Conservation (phyloP, 2,797 vertebrate species). For the Pogoniulus pusillus region DNA sequence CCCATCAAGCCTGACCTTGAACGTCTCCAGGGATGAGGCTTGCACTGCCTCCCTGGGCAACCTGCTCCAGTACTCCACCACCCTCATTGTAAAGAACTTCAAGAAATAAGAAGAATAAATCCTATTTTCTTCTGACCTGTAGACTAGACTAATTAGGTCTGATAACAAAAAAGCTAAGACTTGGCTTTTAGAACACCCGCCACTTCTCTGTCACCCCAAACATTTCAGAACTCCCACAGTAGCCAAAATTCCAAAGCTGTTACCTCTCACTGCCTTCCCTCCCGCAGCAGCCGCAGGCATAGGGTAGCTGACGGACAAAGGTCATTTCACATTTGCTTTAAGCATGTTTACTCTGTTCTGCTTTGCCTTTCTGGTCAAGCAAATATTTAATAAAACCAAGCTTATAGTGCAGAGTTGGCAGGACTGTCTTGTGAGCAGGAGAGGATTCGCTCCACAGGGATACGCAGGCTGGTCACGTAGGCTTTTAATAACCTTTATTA, state of each 20-base stretch:
- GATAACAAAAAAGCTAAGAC: neutral
- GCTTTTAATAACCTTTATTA: constrained; percentile 68
- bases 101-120: neutral
- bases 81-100: neutral
- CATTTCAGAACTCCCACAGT: constrained; percentile 1
- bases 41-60: no score
- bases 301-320: constrained; percentile 13
- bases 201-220: neutral
- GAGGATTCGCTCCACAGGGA: neutral
- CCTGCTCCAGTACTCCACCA: no score
- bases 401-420: constrained; percentile 42
- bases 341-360: constrained; percentile 44
- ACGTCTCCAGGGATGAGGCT: no score
- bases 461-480: constrained; percentile 31
- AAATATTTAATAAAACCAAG: constrained; percentile 70
- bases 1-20: no score
- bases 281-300: neutral
- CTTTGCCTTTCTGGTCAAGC: constrained; percentile 63
- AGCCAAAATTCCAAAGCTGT: neutral
- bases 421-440: neutral
- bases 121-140: neutral
- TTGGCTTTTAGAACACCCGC: neutral
- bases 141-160: neutral
- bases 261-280: neutral
- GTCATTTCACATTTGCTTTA: constrained; percentile 58